Evolutionary conservation across 2,888 invertebrate genomes (phyloP).

Genomic region (Lepeophtheirus nordmannii): DNA sequence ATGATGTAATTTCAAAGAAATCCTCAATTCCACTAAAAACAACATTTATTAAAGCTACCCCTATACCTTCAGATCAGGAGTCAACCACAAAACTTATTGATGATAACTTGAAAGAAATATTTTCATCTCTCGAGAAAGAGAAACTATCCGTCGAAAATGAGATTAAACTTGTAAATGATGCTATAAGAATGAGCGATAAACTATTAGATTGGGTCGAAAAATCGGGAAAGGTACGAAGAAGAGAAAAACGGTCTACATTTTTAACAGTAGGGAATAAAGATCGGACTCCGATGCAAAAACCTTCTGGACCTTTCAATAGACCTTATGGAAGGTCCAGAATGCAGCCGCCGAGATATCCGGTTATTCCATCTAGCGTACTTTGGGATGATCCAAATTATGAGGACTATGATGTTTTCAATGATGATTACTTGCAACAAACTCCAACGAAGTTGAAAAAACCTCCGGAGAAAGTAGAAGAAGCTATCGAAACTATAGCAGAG

Average conservation of each 20-base stretch:
- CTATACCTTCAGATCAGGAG: background rate
- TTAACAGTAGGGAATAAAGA: too few relatives aligned
- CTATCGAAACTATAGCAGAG: slow-evolving; percentile 7
- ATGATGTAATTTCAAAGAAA: background rate
- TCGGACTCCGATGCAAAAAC: background rate
- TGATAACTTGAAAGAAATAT: background rate
- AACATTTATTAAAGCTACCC: background rate
- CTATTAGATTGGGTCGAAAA: background rate
- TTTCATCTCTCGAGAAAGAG: background rate
- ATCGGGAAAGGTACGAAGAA: background rate
- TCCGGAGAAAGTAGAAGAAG: slow-evolving; percentile 19
- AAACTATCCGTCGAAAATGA: background rate
- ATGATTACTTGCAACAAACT: slow-evolving; percentile 1
- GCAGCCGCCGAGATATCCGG: background rate
- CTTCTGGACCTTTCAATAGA: background rate
- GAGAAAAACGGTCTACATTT: too few relatives aligned
- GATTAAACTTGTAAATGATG: background rate
- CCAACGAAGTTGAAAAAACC: background rate
- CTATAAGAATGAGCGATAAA: background rate
- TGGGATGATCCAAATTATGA: background rate
- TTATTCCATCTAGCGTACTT: background rate
- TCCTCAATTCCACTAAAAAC: background rate
- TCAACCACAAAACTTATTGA: background rate
- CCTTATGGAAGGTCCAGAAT: background rate
- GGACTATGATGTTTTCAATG: slow-evolving; percentile 11